Evolutionary conservation across 2,113 vertebrate genomes (phyloP), one percentile per base, ranked within the genome.

Genomic region (Corythaixoides concolor): DNA sequence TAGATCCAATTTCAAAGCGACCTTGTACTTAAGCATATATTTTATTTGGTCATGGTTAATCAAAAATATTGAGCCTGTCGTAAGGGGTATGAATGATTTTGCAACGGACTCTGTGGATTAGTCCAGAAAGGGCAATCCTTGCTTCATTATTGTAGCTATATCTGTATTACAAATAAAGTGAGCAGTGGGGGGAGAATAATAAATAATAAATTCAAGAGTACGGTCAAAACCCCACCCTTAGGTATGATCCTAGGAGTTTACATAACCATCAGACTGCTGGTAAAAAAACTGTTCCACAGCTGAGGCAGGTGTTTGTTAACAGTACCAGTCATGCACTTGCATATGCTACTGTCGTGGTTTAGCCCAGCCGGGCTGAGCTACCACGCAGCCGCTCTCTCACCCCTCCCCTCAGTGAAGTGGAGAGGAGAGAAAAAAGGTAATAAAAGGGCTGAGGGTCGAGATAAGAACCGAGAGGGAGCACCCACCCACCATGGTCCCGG

Each of bases 11-110:
- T 93, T 83, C 58, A 88, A 85, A 53, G 18, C 35, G 59, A 91
- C 74, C 20, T 85, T 93, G 43, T 52, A 72, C 6, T 84, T 86
- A 82, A 88, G n/a, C 17, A 63, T 89, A 19, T 56, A 9, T 93
- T 88, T 91, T 72, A 41, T 82, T 85, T 60, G 33, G 19, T 85
- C 26, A 72, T 70, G 66, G 67, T 86, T 96, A 94, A 92, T 92
- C 53, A 60, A 68, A 82, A 89, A 12, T 32, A 79, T 62, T 41
- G 89, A 85, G 43, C 2, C 53, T 83, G 45, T 26, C 35, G 49
- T 37, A 19, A 73, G 8, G 4, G 15, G 49, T 73, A 39, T 73
- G 55, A 90, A 80, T 56, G 55, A 76, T 60, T 85, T 85, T 85
- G 27, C 23, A 85, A 39, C 5, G 94, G 27, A 33, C 5, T 83